Evolutionary conservation across 2,797 vertebrate species (phyloP), one percentile per base, ranked within the genome.

Genomic region (Galago senegalensis): DNA sequence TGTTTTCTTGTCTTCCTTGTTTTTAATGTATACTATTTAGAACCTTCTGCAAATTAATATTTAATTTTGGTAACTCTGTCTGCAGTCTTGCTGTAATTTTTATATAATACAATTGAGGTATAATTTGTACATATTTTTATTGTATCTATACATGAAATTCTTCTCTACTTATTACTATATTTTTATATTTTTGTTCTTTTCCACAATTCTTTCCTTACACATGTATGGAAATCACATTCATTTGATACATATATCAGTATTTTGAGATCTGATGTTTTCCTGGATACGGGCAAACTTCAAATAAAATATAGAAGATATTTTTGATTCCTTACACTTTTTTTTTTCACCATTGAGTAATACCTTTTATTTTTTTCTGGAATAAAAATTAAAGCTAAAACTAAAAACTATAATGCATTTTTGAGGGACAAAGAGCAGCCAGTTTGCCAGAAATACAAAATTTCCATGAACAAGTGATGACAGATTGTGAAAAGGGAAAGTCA

Each of bases 101-200:
- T 87, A 95, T 58, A 56, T 1, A 65, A 29, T 80, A 23, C 29
- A 76, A 70, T 3, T 58, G 27, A 60, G 7, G 4, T 88, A 21
- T 14, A 37, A 5, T 80, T 92, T 87, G 29, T 16, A 60, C 16
- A 16, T 89, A 53, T 70, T 92, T 92, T 93, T 27, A 76, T 9
- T 93, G 20, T 12, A 72, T 3, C 60, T 70, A 63, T 86, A 95
- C 56, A 37, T 58, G 3, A 43, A 89, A 53, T 81, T 61, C 2
- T 60, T 34, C 14, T 21, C 18, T 63, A 81, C 5, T 3, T 43
- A 23, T 80, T 37, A 21, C 23, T 82, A 5, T 72, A 8, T 77
- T 91, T 60, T 31, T 63, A 63, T 21, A 53, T 37, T 80, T 84
- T 92, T 65, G 16, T 70, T 23, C 83, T 91, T 69, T 89, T 87